phyloP scores from a whole-genome alignment of 2,113 vertebrate species.

The Ageneiosus marmoratus region DNA sequence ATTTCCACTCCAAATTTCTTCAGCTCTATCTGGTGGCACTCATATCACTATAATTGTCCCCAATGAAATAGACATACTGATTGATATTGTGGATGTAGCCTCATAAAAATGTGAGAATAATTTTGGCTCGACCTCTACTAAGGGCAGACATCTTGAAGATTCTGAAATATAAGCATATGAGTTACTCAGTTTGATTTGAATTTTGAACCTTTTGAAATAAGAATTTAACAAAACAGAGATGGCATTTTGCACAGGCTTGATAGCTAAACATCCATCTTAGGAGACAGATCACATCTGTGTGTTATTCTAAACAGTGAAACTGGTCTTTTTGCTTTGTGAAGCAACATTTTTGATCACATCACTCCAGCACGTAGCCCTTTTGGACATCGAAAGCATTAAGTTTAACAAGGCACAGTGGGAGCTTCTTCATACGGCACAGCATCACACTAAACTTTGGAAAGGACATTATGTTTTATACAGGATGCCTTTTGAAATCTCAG shows the following conservation, averaged over 20 bases:
- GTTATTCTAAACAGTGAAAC: conserved; percentile 5
- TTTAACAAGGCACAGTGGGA: conserved; percentile 34
- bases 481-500: neutral
- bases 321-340: neutral
- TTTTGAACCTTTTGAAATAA: conserved; percentile 22
- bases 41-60: conserved; percentile 27
- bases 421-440: conserved; percentile 20
- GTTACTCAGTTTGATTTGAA: conserved; percentile 52
- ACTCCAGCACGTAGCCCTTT: neutral
- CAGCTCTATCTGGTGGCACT: conserved; percentile 28
- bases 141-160: conserved; percentile 45
- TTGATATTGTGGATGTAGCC: conserved; percentile 36
- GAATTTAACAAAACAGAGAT: neutral
- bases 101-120: conserved; percentile 45
- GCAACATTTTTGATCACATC: neutral
- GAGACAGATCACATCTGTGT: neutral
- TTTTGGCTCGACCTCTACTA: conserved; percentile 46
- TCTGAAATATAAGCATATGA: neutral
- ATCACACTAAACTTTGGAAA: conserved; percentile 9
- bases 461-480: conserved; percentile 9
- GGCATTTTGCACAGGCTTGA: neutral
- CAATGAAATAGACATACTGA: conserved; percentile 40
- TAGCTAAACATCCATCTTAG: neutral
- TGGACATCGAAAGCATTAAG: neutral
- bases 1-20: conserved; percentile 32